A percentile compares a stretch with the other conserved stretches of the same genome.
These are phyloP conservation scores for Drosophila ogumai DNA, from an alignment of 1,140 invertebrate genomes.

Conservation along the genomic window DNA sequence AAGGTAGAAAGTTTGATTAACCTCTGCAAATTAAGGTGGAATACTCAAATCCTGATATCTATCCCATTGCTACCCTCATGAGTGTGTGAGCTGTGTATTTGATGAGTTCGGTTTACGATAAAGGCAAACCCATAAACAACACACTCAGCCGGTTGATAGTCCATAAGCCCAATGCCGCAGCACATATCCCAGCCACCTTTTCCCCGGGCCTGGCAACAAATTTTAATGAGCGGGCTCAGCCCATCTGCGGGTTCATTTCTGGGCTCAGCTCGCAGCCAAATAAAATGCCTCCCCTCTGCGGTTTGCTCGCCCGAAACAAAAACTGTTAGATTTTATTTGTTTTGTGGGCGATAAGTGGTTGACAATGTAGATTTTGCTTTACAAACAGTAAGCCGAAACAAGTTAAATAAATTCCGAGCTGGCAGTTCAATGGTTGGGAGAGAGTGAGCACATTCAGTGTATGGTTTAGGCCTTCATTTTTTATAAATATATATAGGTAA, in stretches of 20 bases:
- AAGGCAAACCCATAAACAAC: slow-evolving; percentile 39
- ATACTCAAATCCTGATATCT: slow-evolving; percentile 36
- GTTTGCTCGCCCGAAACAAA: slow-evolving; percentile 31
- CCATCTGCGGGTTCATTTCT: slow-evolving; percentile 51
- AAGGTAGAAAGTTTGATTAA: slow-evolving; percentile 25
- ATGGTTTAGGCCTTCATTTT: background rate
- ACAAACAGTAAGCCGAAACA: slow-evolving; percentile 17
- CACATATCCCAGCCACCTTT: slow-evolving; percentile 27
- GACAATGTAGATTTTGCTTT: slow-evolving; percentile 55
- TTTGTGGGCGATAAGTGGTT: slow-evolving; percentile 76
- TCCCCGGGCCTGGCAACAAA: slow-evolving; percentile 23
- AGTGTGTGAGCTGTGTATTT: slow-evolving; percentile 31
- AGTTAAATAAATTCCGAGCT: slow-evolving; percentile 29
- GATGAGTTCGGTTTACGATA: slow-evolving; percentile 48
- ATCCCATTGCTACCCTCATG: slow-evolving; percentile 24
- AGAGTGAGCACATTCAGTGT: background rate
- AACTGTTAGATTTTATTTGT: slow-evolving; percentile 74
- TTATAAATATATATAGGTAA: no score
- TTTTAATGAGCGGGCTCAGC: slow-evolving; percentile 45
- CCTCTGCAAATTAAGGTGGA: slow-evolving; percentile 30
- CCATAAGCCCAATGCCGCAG: slow-evolving; percentile 22
- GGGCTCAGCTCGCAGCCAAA: slow-evolving; percentile 42
- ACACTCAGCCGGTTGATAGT: slow-evolving; percentile 44
- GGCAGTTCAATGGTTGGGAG: slow-evolving; percentile 28
- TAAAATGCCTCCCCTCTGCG: slow-evolving; percentile 40